phyloP scores from a whole-genome alignment of 2,113 vertebrate genomes.

The human (Homo sapiens) region DNA sequence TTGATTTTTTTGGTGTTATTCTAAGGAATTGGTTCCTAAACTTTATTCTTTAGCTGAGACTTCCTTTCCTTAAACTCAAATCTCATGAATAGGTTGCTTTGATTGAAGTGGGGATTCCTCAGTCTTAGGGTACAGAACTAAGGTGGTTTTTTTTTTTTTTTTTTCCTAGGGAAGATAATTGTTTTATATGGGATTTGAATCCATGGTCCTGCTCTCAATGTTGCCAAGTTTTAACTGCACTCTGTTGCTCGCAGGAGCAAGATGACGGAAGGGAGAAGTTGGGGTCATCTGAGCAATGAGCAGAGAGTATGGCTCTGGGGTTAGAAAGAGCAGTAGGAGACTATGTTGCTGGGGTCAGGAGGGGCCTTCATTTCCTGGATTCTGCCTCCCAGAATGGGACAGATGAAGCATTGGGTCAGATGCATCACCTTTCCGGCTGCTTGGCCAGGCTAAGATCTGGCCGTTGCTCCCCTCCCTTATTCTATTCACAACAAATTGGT shows the following conservation, averaged over 20 bases:
- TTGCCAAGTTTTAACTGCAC: neutral
- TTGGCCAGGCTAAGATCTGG: neutral
- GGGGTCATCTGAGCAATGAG: neutral
- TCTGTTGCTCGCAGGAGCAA: rapidly evolving
- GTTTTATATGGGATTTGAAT: neutral
- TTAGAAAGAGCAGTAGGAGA: neutral
- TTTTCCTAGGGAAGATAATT: neutral
- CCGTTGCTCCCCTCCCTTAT: neutral
- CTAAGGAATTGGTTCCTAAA: neutral
- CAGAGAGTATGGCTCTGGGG: neutral
- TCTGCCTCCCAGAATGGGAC: neutral
- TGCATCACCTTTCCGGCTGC: neutral
- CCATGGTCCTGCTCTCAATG: neutral
- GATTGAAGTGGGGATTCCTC: neutral
- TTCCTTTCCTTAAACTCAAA: neutral
- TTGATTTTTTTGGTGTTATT: neutral
- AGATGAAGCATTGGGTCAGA: neutral
- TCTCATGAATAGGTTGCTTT: neutral
- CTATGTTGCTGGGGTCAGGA: neutral
- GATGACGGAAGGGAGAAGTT: neutral
- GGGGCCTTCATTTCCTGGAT: neutral
- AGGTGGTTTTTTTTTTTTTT: neutral
- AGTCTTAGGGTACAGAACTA: neutral
- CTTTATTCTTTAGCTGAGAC: neutral
- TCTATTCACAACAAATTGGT: neutral